Conservation (phyloP, 2,888 invertebrate genomes). For the Neocrepidodera transversa region DNA sequence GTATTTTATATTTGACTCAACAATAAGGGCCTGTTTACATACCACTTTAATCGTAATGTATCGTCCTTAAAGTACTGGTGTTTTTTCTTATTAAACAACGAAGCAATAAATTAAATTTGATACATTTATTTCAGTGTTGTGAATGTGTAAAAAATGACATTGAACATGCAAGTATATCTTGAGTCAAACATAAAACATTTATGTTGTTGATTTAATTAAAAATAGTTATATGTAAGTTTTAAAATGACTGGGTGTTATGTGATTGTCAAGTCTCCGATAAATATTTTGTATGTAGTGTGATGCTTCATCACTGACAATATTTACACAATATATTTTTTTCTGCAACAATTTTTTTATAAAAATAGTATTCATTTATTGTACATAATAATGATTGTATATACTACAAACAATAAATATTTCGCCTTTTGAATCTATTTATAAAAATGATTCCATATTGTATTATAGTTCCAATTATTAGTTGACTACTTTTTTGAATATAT, state of each 20-base stretch:
- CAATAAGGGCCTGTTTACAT: too few relatives aligned
- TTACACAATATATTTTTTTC: constrained; percentile 22
- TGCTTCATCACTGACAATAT: constrained; percentile 31
- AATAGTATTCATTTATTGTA: constrained; percentile 52
- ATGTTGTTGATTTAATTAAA: too few relatives aligned
- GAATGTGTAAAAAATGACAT: too few relatives aligned
- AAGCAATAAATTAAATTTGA: too few relatives aligned
- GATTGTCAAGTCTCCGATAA: not conserved
- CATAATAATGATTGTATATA: constrained; percentile 51
- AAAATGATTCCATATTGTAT: constrained; percentile 46
- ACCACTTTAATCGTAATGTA: too few relatives aligned
- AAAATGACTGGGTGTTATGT: constrained; percentile 14
- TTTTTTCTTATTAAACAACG: too few relatives aligned
- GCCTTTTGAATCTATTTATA: constrained; percentile 44
- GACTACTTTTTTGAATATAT: constrained; percentile 24
- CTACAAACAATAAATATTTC: constrained; percentile 40
- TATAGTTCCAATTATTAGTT: constrained; percentile 41
- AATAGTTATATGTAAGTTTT: not conserved
- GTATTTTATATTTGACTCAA: too few relatives aligned
- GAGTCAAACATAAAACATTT: too few relatives aligned
- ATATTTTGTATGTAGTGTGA: constrained; percentile 26
- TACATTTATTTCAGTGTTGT: too few relatives aligned
- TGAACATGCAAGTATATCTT: too few relatives aligned
- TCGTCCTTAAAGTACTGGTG: too few relatives aligned
- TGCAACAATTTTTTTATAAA: constrained; percentile 31